Evolutionary conservation across 2,113 vertebrate genomes (phyloP).

Genomic region (Salvelinus alpinus): DNA sequence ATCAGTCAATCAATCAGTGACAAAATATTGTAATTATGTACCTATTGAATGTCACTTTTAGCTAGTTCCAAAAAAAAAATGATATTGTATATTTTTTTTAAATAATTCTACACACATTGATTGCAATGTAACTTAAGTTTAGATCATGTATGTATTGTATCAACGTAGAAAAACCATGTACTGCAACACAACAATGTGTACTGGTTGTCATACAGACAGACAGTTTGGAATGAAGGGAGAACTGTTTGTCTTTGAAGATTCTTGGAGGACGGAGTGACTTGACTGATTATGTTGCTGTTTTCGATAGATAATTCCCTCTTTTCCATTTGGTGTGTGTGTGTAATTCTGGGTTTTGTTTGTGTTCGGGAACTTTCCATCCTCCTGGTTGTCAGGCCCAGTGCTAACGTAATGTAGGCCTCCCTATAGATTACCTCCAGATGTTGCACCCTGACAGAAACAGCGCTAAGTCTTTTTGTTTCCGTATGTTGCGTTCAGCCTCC

Average conservation of each 20-base stretch:
- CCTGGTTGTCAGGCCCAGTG: slow-evolving; percentile 41
- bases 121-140: too few species aligned
- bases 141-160: not conserved
- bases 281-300: slow-evolving; percentile 12
- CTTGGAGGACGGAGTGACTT: not conserved
- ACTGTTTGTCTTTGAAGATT: not conserved
- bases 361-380: slow-evolving; percentile 35
- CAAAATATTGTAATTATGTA: not conserved
- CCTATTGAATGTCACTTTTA: not conserved
- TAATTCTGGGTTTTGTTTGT: slow-evolving; percentile 24
- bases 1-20: too few species aligned
- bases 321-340: slow-evolving; percentile 20
- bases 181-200: not conserved
- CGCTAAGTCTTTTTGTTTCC: not conserved
- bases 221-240: not conserved
- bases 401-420: slow-evolving; percentile 37
- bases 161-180: not conserved
- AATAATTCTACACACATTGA: too few species aligned
- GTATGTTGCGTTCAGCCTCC: not conserved
- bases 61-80: too few species aligned
- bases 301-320: slow-evolving; percentile 18
- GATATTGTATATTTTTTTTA: too few species aligned
- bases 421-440: slow-evolving; percentile 69
- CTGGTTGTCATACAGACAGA: not conserved
- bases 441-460: slow-evolving; percentile 41